phyloP scores from a whole-genome alignment of 1,140 invertebrate species.

The Arion vulgaris region DNA sequence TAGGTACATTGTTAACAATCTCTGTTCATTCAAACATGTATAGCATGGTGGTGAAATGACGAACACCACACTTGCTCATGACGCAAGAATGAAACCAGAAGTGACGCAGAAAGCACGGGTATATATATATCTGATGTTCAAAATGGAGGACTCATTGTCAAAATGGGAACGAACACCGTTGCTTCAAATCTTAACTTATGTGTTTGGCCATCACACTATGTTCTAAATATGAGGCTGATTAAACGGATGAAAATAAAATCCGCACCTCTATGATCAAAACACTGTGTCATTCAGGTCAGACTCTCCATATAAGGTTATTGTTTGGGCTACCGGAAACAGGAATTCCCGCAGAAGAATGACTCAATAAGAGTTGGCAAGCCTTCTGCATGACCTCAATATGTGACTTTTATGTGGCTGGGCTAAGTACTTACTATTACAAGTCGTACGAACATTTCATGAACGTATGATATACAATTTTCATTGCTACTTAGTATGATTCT shows the following conservation, averaged over 20 bases:
- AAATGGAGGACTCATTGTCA: not conserved
- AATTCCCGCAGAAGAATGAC: constrained; percentile 20
- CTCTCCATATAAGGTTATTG: constrained; percentile 23
- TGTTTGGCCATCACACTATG: not conserved
- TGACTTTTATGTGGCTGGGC: not conserved
- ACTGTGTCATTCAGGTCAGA: constrained; percentile 19
- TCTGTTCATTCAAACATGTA: too few relatives aligned
- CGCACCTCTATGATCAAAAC: constrained; percentile 16
- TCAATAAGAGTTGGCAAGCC: not conserved
- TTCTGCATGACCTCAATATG: not conserved
- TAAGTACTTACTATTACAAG: not conserved
- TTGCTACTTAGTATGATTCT: not conserved
- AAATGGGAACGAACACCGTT: not conserved
- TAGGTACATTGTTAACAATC: too few relatives aligned
- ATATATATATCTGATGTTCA: not conserved
- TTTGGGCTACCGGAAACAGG: constrained; percentile 26
- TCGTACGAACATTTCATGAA: not conserved
- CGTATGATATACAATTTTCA: not conserved
- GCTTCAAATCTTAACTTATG: not conserved
- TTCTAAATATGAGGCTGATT: not conserved
- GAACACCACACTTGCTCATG: not conserved
- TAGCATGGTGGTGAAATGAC: too few relatives aligned
- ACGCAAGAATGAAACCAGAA: not conserved
- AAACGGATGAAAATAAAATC: not conserved
- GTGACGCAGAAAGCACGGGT: not conserved